Percentiles rank a stretch among this genome's conserved stretches.
Conservation (phyloP, 2,113 vertebrate species). For the Irena cyanogastra region DNA sequence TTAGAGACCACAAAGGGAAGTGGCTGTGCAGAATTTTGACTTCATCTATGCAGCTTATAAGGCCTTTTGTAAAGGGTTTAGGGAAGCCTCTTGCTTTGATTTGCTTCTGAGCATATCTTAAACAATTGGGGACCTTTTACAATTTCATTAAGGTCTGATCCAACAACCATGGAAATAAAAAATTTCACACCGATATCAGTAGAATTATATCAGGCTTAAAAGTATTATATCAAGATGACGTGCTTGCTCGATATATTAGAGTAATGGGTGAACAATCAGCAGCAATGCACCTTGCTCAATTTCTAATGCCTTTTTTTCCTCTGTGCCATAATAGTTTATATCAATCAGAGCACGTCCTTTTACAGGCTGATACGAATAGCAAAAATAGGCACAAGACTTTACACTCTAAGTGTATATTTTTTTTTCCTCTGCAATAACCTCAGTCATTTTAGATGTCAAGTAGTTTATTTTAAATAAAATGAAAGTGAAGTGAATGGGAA, state of each 20-base stretch:
- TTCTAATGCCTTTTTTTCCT: background rate
- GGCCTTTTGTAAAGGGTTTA: background rate
- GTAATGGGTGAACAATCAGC: background rate
- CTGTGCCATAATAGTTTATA: background rate
- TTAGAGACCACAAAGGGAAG: conserved; percentile 61
- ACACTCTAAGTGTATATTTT: background rate
- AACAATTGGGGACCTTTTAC: background rate
- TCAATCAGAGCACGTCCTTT: background rate
- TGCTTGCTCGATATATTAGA: background rate
- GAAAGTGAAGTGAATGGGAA: conserved; percentile 19
- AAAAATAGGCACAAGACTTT: background rate
- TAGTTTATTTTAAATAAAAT: conserved; percentile 28
- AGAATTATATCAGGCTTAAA: background rate
- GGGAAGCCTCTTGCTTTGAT: background rate
- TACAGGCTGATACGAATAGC: background rate
- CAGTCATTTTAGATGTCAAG: background rate
- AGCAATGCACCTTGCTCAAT: background rate
- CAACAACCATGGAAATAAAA: background rate
- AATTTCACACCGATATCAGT: background rate
- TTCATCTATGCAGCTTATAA: background rate
- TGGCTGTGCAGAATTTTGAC: conserved; percentile 10
- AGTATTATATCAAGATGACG: rapidly evolving
- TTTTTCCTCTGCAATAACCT: background rate
- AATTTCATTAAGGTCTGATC: background rate
- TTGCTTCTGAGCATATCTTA: background rate